A percentile compares a stretch with the other conserved stretches of the same genome.
phyloP scores from a whole-genome alignment of 2,888 invertebrate genomes.

The Sminthurinus aureus region DNA sequence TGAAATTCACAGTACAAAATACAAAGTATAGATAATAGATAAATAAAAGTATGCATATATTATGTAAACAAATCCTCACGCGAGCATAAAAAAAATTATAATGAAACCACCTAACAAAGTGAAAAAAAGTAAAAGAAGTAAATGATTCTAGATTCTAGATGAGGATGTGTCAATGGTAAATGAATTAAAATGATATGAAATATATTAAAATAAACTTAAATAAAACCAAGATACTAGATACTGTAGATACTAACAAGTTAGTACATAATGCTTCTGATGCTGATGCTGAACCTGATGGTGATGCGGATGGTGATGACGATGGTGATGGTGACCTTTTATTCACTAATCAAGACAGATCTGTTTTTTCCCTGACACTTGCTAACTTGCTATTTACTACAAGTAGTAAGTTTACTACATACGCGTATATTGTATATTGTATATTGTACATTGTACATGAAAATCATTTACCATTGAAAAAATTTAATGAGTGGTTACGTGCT shows the following conservation, averaged over 20 bases:
- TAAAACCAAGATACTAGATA: background rate
- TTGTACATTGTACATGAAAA: constrained; percentile 12
- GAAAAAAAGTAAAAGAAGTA: too few species aligned
- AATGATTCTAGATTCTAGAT: too few species aligned
- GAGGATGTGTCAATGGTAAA: background rate
- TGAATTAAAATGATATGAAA: background rate
- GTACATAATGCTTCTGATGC: too few species aligned
- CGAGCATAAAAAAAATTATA: too few species aligned
- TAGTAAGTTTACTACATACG: constrained; percentile 7
- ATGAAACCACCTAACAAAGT: too few species aligned
- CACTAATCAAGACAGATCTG: background rate
- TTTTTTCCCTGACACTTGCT: background rate
- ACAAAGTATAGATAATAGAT: too few species aligned
- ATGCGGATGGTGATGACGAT: too few species aligned
- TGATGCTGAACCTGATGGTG: too few species aligned
- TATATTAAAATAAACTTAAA: background rate
- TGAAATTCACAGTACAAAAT: too few species aligned
- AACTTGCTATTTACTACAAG: background rate
- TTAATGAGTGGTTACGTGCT: constrained; percentile 34
- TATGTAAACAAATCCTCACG: too few species aligned
- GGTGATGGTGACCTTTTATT: background rate
- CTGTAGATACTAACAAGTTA: background rate
- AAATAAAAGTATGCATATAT: too few species aligned
- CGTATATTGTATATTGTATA: constrained; percentile 1
- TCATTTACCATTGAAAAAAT: constrained; percentile 20